Conservation (phyloP, 2,797 vertebrate species). For the Mormyrus proboscirostris region DNA sequence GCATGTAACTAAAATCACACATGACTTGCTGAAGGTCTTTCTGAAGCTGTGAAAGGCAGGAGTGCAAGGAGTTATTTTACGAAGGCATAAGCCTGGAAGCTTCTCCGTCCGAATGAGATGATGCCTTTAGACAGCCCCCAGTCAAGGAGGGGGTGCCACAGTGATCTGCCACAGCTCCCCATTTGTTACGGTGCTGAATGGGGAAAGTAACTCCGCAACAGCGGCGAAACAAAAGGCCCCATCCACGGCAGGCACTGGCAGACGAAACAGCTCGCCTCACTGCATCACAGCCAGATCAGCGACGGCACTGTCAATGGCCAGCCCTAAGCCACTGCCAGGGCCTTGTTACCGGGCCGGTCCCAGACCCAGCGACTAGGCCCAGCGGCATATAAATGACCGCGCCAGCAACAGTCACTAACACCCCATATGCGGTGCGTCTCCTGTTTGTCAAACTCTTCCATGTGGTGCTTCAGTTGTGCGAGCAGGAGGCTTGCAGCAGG, state of each 20-base stretch:
- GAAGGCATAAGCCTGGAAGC: background rate
- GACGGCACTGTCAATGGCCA: background rate
- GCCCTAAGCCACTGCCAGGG: background rate
- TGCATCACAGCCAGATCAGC: background rate
- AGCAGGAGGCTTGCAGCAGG: background rate
- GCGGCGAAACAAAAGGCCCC: background rate
- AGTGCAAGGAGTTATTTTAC: background rate
- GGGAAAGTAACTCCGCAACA: background rate
- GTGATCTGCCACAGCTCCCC: background rate
- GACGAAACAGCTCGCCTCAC: background rate
- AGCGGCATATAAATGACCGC: background rate
- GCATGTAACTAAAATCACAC: background rate
- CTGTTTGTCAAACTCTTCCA: background rate
- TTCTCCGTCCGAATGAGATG: background rate
- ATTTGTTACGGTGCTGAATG: conserved; percentile 6
- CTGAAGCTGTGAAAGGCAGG: background rate
- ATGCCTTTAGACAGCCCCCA: background rate
- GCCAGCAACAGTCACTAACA: background rate
- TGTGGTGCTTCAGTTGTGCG: background rate
- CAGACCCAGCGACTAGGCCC: background rate
- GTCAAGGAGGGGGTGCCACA: background rate
- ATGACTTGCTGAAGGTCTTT: background rate
- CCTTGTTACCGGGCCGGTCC: background rate
- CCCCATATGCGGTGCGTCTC: background rate
- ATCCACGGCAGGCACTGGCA: background rate